Conservation (phyloP, 2,888 invertebrate genomes). For the Dexiosoma caninum region DNA sequence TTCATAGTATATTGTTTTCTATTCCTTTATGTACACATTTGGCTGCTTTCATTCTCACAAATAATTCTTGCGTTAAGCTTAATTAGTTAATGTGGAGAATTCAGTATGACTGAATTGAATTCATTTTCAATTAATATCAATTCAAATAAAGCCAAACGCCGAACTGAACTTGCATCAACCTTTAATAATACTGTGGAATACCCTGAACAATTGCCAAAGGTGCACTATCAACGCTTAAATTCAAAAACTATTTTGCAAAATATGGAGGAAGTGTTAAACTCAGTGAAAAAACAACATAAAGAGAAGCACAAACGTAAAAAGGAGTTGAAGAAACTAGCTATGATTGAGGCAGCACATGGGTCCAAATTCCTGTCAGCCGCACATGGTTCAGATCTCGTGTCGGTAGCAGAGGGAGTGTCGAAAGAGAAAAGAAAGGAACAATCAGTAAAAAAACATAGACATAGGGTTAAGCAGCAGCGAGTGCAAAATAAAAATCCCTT, state of each 20-base stretch:
- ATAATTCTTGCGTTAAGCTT: constrained; percentile 44
- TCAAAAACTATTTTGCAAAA: constrained; percentile 75
- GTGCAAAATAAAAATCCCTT: constrained; percentile 65
- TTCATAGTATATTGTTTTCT: constrained; percentile 17
- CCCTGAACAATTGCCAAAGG: constrained; percentile 62
- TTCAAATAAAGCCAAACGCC: constrained; percentile 11
- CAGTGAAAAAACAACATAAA: constrained; percentile 76
- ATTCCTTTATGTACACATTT: constrained; percentile 15
- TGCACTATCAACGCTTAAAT: constrained; percentile 71
- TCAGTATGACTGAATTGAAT: constrained; percentile 60
- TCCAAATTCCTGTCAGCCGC: constrained; percentile 5
- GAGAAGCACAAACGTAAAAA: constrained; percentile 75
- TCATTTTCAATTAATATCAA: constrained; percentile 50
- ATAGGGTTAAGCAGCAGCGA: constrained; percentile 49
- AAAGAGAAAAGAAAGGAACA: constrained; percentile 52
- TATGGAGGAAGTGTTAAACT: constrained; percentile 77
- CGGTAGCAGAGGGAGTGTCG: constrained; percentile 21
- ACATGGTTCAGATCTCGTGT: constrained; percentile 34
- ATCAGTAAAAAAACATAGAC: constrained; percentile 43
- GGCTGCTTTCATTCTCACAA: constrained; percentile 19
- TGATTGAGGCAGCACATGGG: constrained; percentile 66
- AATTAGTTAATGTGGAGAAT: constrained; percentile 39
- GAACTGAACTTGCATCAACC: neutral
- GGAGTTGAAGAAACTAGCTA: constrained; percentile 72
- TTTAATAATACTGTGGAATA: neutral